A percentile compares a stretch with the other conserved stretches of the same genome.
phyloP scores from a whole-genome alignment of 2,113 vertebrate genomes.

The Anser brachyrhynchus region DNA sequence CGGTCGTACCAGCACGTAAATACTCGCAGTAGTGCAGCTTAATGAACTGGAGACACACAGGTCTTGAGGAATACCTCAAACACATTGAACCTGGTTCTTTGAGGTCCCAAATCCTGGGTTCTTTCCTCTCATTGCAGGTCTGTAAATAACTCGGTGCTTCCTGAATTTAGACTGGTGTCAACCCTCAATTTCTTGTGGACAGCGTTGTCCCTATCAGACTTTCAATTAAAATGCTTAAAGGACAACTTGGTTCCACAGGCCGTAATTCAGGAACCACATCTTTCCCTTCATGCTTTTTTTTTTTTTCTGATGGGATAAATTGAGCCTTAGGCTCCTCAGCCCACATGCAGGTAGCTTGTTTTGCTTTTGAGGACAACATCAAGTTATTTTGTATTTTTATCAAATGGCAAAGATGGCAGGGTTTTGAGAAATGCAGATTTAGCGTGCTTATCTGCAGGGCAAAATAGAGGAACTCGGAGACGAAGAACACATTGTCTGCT shows the following conservation, averaged over 20 bases:
- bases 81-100: not conserved
- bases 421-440: not conserved
- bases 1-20: not conserved
- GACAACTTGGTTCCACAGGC: not conserved
- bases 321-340: not conserved
- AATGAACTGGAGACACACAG: not conserved
- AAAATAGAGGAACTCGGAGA: not conserved
- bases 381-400: constrained; percentile 14
- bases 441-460: not conserved
- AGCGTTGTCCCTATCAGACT: fast-evolving
- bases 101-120: not conserved
- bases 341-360: not conserved
- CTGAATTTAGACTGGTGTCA: not conserved
- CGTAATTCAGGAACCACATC: not conserved
- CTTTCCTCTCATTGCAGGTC: not conserved
- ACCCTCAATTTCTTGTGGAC: not conserved
- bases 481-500: not conserved
- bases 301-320: not conserved
- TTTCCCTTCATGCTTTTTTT: not conserved
- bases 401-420: not conserved
- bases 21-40: fast-evolving
- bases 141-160: not conserved
- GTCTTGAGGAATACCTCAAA: not conserved
- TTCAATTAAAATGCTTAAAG: not conserved
- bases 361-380: not conserved